These are phyloP conservation scores for Corapipo altera DNA, from an alignment of 2,113 vertebrate species.

Conservation along the genomic window DNA sequence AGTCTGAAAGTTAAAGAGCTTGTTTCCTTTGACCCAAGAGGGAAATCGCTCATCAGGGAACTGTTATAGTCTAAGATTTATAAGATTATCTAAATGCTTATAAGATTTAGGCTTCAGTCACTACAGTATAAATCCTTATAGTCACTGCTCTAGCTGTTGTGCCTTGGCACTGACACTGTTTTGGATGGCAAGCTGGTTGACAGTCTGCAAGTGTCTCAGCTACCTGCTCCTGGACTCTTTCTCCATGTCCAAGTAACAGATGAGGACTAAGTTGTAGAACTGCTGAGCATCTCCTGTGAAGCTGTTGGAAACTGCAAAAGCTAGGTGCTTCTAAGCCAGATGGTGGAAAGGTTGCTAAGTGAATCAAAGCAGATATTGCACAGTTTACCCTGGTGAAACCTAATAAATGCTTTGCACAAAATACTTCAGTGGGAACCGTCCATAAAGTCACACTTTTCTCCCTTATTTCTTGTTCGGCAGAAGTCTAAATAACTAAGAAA, in stretches of 20 bases:
- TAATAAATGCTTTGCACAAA: neutral
- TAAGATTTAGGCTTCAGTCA: neutral
- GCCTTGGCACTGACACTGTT: neutral
- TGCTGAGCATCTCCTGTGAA: neutral
- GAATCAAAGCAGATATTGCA: neutral
- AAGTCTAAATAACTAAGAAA: neutral
- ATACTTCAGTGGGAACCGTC: neutral
- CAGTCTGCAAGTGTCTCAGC: neutral
- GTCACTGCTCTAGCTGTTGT: neutral
- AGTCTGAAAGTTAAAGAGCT: neutral
- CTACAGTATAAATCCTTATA: neutral
- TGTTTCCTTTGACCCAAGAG: neutral
- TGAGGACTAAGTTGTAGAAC: neutral
- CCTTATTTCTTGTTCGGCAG: neutral
- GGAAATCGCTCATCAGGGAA: neutral
- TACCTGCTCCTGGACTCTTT: fast-evolving
- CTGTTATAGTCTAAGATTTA: neutral
- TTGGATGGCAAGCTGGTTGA: neutral
- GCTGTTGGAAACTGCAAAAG: neutral
- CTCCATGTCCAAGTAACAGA: neutral
- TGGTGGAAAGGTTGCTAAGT: neutral
- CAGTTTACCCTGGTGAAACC: neutral
- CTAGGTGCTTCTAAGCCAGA: neutral
- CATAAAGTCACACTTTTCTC: fast-evolving
- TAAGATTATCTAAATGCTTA: neutral